Percentiles rank a stretch among this genome's conserved stretches.
Evolutionary conservation across 2,113 vertebrate species (phyloP).

Genomic region (Butastur rufipennis): DNA sequence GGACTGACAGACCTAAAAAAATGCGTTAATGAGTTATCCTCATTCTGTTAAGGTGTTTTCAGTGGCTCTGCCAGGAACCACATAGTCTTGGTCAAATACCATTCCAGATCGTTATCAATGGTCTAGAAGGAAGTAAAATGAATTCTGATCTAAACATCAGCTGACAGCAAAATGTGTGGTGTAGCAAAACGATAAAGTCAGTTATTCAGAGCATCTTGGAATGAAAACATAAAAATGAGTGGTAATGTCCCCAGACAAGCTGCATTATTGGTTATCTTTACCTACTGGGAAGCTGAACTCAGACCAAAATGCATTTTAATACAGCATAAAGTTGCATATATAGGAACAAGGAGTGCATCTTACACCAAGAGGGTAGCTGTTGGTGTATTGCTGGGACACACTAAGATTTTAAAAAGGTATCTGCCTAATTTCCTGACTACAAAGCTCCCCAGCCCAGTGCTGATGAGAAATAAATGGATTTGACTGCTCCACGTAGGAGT

Average conservation of each 20-base stretch:
- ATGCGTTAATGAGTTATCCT: background rate
- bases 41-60: background rate
- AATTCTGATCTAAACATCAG: background rate
- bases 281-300: background rate
- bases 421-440: background rate
- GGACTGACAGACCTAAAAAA: background rate
- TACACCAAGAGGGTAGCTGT: background rate
- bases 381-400: background rate
- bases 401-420: background rate
- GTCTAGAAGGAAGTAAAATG: background rate
- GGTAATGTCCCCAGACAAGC: background rate
- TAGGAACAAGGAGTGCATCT: background rate
- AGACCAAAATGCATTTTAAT: background rate
- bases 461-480: background rate
- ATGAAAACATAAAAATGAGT: background rate
- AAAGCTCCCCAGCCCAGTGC: fast-evolving
- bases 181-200: background rate
- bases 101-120: background rate
- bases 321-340: background rate
- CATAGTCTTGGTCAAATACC: background rate
- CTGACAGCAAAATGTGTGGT: background rate
- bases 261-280: background rate
- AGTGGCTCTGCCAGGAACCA: background rate
- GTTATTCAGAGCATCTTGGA: background rate
- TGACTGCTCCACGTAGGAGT: background rate